These are phyloP conservation scores for Euzetes globulus DNA, from an alignment of 2,888 invertebrate species.

Conservation along the genomic window DNA sequence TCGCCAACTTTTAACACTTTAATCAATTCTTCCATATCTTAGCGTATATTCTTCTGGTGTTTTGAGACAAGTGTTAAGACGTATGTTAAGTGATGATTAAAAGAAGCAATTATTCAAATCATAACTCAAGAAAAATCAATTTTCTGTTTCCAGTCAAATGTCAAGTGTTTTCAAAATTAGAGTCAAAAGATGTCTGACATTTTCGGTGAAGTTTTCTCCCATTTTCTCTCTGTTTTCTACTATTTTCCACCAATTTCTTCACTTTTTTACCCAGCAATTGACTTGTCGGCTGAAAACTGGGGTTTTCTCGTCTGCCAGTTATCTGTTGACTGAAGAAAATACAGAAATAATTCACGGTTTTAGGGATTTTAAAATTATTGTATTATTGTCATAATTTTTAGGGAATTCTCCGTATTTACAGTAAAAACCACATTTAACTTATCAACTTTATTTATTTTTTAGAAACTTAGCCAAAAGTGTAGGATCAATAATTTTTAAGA, in stretches of 20 bases:
- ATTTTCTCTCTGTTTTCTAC: neutral
- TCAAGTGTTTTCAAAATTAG: neutral
- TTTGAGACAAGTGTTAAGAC: too few relatives aligned
- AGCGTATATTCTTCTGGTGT: neutral
- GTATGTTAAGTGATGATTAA: neutral
- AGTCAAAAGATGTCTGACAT: conserved; percentile 1
- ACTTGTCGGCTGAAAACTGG: too few relatives aligned
- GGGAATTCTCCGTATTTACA: too few relatives aligned
- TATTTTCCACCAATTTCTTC: neutral
- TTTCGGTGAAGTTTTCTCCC: neutral
- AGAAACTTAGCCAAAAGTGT: too few relatives aligned
- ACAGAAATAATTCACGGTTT: too few relatives aligned
- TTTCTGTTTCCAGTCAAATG: neutral
- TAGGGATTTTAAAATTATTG: too few relatives aligned
- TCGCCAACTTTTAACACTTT: neutral
- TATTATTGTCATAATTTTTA: too few relatives aligned
- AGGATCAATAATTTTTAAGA: too few relatives aligned
- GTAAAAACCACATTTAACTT: too few relatives aligned
- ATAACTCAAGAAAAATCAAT: neutral
- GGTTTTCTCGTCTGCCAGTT: too few relatives aligned
- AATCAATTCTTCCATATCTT: neutral
- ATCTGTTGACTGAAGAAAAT: too few relatives aligned
- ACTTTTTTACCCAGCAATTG: neutral
- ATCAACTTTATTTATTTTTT: too few relatives aligned
- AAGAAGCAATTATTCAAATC: neutral